phyloP scores from a whole-genome alignment of 2,888 invertebrate species.

The Apantesis nais region DNA sequence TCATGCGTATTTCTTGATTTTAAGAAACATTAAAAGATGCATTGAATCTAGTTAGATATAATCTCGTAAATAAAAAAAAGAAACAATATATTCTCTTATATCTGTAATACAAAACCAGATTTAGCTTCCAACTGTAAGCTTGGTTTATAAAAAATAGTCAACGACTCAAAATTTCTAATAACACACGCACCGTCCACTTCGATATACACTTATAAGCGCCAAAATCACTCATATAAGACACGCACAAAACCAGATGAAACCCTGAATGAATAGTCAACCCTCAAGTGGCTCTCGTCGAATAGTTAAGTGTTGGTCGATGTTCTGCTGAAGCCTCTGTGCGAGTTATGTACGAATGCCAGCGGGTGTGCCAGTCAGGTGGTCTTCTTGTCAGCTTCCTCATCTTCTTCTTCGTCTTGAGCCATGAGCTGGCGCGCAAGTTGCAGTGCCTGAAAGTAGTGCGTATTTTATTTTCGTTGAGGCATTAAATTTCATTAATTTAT shows the following conservation, averaged over 20 bases:
- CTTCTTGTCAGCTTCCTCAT: constrained; percentile 78
- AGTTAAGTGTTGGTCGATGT: constrained; percentile 31
- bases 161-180: constrained; percentile 17
- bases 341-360: constrained; percentile 48
- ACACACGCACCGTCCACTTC: constrained; percentile 14
- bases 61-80: constrained; percentile 6
- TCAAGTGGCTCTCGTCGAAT: constrained; percentile 14
- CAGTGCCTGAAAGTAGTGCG: constrained; percentile 89
- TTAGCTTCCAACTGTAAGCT: constrained; percentile 11
- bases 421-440: constrained; percentile 96
- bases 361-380: constrained; percentile 68
- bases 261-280: constrained; percentile 33
- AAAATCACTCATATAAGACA: constrained; percentile 10
- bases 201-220: constrained; percentile 14
- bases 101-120: constrained; percentile 18
- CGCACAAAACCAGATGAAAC: constrained; percentile 32
- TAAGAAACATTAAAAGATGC: background rate
- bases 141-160: constrained; percentile 17
- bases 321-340: constrained; percentile 46
- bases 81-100: constrained; percentile 16
- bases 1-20: background rate
- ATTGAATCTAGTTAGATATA: background rate
- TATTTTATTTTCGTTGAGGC: constrained; percentile 1
- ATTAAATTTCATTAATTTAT: background rate
- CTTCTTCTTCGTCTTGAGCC: constrained; percentile 95